Evolutionary conservation across 2,113 vertebrate genomes (phyloP).

Genomic region (Pelecanus crispus): DNA sequence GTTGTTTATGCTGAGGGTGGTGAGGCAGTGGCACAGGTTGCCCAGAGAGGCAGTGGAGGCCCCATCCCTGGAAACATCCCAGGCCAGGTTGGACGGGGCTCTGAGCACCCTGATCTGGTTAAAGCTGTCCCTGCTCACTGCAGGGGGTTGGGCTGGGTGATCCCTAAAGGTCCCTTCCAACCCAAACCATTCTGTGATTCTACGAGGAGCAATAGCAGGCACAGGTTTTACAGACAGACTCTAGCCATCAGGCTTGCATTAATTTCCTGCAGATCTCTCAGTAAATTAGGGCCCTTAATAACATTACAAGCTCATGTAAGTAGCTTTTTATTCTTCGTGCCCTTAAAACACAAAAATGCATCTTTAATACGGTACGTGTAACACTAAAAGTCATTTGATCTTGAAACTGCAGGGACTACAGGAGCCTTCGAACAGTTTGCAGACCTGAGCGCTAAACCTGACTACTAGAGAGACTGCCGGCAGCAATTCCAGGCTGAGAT

Average conservation of each 20-base stretch:
- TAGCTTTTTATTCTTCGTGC: rapidly evolving
- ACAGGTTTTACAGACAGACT: background rate
- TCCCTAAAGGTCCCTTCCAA: background rate
- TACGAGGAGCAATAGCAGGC: rapidly evolving
- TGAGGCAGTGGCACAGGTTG: background rate
- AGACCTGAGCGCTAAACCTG: background rate
- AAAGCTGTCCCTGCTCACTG: background rate
- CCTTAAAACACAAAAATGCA: background rate
- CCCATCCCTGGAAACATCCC: background rate
- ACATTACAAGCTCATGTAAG: background rate
- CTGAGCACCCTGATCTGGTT: background rate
- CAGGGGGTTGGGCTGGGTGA: background rate
- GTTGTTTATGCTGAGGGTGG: rapidly evolving
- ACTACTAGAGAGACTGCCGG: background rate
- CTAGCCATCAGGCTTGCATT: background rate
- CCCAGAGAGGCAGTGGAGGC: background rate
- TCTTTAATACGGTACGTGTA: background rate
- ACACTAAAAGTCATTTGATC: background rate
- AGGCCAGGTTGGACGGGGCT: background rate
- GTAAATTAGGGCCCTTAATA: background rate
- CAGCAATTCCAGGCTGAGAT: background rate
- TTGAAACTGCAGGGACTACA: background rate
- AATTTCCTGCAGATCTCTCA: background rate
- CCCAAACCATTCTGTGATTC: background rate
- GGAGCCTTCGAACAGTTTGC: background rate